Conservation (phyloP, 2,797 vertebrate genomes). For the Tenualosa ilisha region DNA sequence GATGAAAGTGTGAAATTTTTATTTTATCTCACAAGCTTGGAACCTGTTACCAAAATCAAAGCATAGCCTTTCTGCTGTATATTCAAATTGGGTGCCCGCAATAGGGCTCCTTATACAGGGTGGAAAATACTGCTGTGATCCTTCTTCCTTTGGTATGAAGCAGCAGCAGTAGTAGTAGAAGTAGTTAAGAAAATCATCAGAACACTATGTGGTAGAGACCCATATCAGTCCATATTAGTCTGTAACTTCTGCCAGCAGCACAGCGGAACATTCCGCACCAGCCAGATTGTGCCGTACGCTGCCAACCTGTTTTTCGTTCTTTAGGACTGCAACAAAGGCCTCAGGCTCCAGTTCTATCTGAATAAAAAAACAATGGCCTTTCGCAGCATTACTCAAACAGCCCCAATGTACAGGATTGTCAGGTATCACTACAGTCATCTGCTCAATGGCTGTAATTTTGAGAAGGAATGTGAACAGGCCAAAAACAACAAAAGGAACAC, state of each 20-base stretch:
- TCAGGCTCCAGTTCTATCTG: slow-evolving; percentile 81
- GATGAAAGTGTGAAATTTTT: too few relatives aligned
- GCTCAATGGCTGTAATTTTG: slow-evolving; percentile 81
- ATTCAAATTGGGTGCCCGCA: too few relatives aligned
- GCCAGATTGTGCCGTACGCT: slow-evolving; percentile 86
- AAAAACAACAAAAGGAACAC: slow-evolving; percentile 56
- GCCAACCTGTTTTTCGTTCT: slow-evolving; percentile 91
- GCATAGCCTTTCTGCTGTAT: too few relatives aligned
- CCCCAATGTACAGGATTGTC: slow-evolving; percentile 78
- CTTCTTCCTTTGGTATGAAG: too few relatives aligned
- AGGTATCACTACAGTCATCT: slow-evolving; percentile 81
- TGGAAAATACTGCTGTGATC: too few relatives aligned
- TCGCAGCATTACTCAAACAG: slow-evolving; percentile 72
- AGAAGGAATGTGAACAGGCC: slow-evolving; percentile 76
- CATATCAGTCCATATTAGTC: neutral
- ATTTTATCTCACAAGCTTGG: too few relatives aligned
- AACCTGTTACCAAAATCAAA: too few relatives aligned
- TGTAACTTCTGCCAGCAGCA: slow-evolving; percentile 73
- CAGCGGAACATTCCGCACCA: slow-evolving; percentile 80
- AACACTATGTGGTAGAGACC: too few relatives aligned
- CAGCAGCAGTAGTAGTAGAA: too few relatives aligned
- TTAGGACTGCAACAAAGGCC: slow-evolving; percentile 84
- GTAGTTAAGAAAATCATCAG: too few relatives aligned
- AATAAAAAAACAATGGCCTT: slow-evolving; percentile 83
- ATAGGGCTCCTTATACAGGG: too few relatives aligned